Percentiles rank a stretch among this genome's conserved stretches.
Evolutionary conservation across 2,113 vertebrate species (phyloP).

Genomic region (Empidonax traillii): DNA sequence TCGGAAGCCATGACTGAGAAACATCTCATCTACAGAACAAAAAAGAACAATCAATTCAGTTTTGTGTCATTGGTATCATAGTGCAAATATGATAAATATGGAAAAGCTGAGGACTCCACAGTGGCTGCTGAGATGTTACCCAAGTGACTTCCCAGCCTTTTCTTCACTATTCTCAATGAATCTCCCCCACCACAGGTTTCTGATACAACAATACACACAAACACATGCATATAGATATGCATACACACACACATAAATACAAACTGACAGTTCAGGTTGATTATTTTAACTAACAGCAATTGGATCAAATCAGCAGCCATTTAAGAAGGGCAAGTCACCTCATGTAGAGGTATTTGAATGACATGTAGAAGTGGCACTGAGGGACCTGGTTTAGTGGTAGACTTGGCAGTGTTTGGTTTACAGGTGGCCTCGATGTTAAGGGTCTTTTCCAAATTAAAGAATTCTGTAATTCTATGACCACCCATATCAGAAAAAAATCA

Average conservation of each 20-base stretch:
- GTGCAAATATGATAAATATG: not conserved
- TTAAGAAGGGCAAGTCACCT: not conserved
- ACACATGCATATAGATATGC: not conserved
- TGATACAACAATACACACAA: not conserved
- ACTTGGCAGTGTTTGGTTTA: not conserved
- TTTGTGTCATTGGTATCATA: not conserved
- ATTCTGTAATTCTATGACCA: not conserved
- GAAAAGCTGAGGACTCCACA: not conserved
- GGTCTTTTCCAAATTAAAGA: not conserved
- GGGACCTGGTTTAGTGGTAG: not conserved
- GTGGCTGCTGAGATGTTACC: not conserved
- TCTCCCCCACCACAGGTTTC: not conserved
- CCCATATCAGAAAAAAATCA: not conserved
- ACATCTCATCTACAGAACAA: not conserved
- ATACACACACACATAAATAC: not conserved
- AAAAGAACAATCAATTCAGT: not conserved
- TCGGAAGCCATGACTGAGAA: not conserved
- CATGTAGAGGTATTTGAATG: not conserved
- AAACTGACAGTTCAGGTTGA: not conserved
- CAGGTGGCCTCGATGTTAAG: not conserved
- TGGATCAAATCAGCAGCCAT: not conserved
- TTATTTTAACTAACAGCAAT: not conserved
- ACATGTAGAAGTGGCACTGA: fast-evolving
- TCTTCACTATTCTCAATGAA: not conserved
- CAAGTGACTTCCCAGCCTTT: not conserved